A percentile compares a stretch with the other conserved stretches of the same genome.
Evolutionary conservation across 2,888 invertebrate genomes (phyloP).

Genomic region (Rhaphigaster nebulosa): DNA sequence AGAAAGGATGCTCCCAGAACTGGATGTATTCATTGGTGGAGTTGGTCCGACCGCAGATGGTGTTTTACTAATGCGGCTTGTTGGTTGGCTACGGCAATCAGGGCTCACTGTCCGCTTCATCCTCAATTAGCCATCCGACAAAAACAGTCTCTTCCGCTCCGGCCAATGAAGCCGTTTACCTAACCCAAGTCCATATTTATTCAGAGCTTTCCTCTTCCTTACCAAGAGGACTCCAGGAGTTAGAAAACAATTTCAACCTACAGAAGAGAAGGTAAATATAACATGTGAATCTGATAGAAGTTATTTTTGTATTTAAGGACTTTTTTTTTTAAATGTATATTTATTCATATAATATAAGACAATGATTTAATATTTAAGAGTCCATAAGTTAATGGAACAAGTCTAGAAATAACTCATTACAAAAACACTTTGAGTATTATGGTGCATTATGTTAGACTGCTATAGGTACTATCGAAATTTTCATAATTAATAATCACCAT

Average conservation of each 20-base stretch:
- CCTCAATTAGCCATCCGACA: constrained; percentile 9
- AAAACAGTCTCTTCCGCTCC: background rate
- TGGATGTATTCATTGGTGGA: background rate
- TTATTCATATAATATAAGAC: too few relatives aligned
- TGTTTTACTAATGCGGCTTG: constrained; percentile 1
- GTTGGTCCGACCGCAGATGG: background rate
- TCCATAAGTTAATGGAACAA: too few relatives aligned
- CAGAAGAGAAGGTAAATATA: background rate
- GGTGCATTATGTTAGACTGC: too few relatives aligned
- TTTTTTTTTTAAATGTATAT: too few relatives aligned
- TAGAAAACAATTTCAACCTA: background rate
- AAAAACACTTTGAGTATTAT: too few relatives aligned
- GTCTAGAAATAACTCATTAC: too few relatives aligned
- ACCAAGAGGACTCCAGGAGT: background rate
- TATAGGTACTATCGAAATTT: too few relatives aligned
- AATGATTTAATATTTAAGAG: too few relatives aligned
- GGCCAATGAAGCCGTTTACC: background rate
- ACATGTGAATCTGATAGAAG: too few relatives aligned
- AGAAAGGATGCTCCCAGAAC: background rate
- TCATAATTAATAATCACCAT: too few relatives aligned
- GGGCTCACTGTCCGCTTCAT: constrained; percentile 25
- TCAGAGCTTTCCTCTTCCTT: background rate
- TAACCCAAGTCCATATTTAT: background rate
- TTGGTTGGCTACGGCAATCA: background rate
- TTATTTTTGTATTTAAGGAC: too few relatives aligned